Evolutionary conservation across 1,140 invertebrate genomes (phyloP).

Genomic region (Hesperophylax magnus): DNA sequence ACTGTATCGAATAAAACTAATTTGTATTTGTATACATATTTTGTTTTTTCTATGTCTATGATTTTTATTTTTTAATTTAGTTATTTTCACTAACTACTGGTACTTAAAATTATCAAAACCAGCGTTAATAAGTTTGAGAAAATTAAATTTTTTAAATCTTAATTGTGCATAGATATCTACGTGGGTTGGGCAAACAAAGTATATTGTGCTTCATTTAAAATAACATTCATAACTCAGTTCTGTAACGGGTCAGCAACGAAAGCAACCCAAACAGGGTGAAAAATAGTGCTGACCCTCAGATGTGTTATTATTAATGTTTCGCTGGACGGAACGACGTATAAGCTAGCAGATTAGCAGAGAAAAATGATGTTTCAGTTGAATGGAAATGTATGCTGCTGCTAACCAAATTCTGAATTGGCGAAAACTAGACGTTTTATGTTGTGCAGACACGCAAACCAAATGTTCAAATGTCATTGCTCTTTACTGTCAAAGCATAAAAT

Average conservation of each 20-base stretch:
- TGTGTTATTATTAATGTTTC: not conserved
- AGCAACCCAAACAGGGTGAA: slow-evolving; percentile 9
- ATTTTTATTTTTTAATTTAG: no score
- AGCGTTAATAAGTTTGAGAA: no score
- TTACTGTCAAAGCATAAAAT: no score
- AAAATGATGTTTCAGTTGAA: not conserved
- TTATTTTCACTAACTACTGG: no score
- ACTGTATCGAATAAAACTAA: no score
- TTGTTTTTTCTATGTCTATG: no score
- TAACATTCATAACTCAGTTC: not conserved
- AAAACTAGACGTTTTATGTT: not conserved
- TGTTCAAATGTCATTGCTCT: no score
- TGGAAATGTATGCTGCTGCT: not conserved
- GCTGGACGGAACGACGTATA: not conserved
- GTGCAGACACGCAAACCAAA: not conserved
- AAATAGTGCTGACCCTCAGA: not conserved
- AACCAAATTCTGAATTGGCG: not conserved
- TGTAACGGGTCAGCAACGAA: not conserved
- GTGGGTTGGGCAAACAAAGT: not conserved
- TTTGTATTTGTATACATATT: no score
- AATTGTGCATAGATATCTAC: not conserved
- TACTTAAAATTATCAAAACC: no score
- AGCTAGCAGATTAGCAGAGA: not conserved
- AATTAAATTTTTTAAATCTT: no score
- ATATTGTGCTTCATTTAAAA: not conserved